Base-by-base conservation (phyloP, 1,140 invertebrate species). In the Maniola jurtina region DNA sequence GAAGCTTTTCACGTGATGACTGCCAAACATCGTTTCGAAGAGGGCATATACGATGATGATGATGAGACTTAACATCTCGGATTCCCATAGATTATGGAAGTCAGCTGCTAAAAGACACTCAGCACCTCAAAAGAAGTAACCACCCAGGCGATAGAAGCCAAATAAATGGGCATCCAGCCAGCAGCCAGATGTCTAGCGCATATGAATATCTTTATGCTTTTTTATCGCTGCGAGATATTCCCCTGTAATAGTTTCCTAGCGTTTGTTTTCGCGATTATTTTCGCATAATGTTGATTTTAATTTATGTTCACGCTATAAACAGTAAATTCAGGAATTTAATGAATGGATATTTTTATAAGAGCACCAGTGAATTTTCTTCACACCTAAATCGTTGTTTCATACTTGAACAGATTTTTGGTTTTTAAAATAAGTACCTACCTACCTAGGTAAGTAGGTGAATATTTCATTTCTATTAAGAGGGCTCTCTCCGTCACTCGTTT, bases 181-280 rank as follows among this genome's bases (percentile, higher is more conserved):
- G 25, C 25, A 25, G 25, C 25, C 13, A 55, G 25, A 55, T 55
- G 25, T 55, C 34, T 34, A 55, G 48, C 13, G 48, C 52, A 55
- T 34, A 34, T 34, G 52, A 55, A 55, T 55, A 52, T 52, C 48
- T 52, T 25, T 52, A 16, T 2, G 11, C 3, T 16, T 25, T 55
- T 55, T 55, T 55, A 52, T 52, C 7, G 54, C 35, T 45, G 48
- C 5, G 33, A 34, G 38, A 52, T 55, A 59, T 66, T 61, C 50
- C 35, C 14, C 33, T 40, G 33, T 66, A 61, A 60, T 60, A 63
- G 38, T 42, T 63, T 42, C 5, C 25, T 54, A 57, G 47, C 57
- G 57, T 66, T 65, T 55, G 58, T 55, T 54, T 60, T 66, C 15
- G 36, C 15, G 48, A 33, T 33, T 59, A 52, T 59, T 42, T 50